Conservation (phyloP, 2,113 vertebrate species). For the Bujurquina vittata region DNA sequence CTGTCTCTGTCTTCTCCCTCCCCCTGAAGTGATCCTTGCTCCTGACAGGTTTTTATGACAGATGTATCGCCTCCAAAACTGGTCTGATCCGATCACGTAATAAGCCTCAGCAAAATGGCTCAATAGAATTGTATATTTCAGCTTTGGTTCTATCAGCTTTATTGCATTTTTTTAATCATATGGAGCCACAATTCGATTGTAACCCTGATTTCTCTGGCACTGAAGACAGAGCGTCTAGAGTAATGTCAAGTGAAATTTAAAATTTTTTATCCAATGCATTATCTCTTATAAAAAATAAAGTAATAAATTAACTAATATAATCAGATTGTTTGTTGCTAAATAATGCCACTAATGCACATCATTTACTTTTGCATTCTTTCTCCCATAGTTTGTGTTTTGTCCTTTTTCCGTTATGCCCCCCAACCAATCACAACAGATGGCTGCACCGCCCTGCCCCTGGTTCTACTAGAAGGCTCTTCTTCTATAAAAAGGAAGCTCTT, state of each 20-base stretch:
- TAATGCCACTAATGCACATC: neutral
- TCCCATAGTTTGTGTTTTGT: neutral
- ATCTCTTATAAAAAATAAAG: neutral
- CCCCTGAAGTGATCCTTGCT: constrained; percentile 3
- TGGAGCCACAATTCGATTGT: neutral
- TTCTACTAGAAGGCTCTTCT: too few relatives aligned
- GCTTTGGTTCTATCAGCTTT: neutral
- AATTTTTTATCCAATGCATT: neutral
- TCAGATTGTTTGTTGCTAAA: neutral
- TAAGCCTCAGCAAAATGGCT: neutral
- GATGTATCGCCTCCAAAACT: neutral
- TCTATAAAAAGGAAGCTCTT: too few relatives aligned
- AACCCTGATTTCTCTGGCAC: neutral
- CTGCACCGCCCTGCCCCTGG: too few relatives aligned
- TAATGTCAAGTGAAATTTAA: neutral
- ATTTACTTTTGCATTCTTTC: neutral
- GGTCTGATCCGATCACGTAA: constrained; percentile 1
- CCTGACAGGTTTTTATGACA: constrained; percentile 4
- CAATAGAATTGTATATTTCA: neutral
- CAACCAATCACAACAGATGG: too few relatives aligned
- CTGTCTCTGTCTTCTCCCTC: neutral
- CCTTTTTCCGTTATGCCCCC: neutral
- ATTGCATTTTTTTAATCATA: neutral
- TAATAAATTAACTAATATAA: neutral
- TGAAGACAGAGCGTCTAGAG: neutral